phyloP scores from a whole-genome alignment of 1,140 invertebrate genomes.

The Drosophila yakuba region DNA sequence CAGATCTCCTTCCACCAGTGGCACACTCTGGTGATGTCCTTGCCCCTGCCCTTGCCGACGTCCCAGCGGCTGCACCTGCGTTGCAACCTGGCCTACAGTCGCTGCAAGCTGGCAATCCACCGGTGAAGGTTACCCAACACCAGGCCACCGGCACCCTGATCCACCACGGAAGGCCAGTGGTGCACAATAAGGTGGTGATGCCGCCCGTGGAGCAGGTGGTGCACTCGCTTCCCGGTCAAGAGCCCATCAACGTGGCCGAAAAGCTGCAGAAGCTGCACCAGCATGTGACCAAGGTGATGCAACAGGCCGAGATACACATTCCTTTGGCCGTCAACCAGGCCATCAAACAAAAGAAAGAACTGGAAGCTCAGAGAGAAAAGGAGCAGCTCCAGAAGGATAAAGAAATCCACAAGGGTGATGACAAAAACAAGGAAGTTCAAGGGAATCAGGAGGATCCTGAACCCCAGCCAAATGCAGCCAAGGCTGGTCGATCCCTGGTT shows the following conservation, averaged over 20 bases:
- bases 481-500: constrained; percentile 38
- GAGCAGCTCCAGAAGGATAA: constrained; percentile 20
- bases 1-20: constrained; percentile 68
- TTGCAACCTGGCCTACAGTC: constrained; percentile 51
- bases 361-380: constrained; percentile 27
- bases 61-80: constrained; percentile 51
- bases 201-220: constrained; percentile 55
- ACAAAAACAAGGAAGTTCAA: constrained; percentile 2
- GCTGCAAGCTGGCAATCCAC: constrained; percentile 52
- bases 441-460: constrained; percentile 15
- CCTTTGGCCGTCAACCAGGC: constrained; percentile 62
- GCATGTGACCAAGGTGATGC: constrained; percentile 67
- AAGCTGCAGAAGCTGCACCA: constrained; percentile 66
- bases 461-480: neutral
- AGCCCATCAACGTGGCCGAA: constrained; percentile 50
- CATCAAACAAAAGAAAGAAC: constrained; percentile 51
- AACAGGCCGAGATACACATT: constrained; percentile 68
- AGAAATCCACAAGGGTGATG: neutral
- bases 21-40: constrained; percentile 50
- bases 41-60: constrained; percentile 34
- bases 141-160: constrained; percentile 57
- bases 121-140: constrained; percentile 65
- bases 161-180: constrained; percentile 38
- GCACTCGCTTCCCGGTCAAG: constrained; percentile 35
- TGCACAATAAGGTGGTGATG: constrained; percentile 67